Base-by-base conservation (phyloP, 2,113 vertebrate genomes). In the Nanger granti region DNA sequence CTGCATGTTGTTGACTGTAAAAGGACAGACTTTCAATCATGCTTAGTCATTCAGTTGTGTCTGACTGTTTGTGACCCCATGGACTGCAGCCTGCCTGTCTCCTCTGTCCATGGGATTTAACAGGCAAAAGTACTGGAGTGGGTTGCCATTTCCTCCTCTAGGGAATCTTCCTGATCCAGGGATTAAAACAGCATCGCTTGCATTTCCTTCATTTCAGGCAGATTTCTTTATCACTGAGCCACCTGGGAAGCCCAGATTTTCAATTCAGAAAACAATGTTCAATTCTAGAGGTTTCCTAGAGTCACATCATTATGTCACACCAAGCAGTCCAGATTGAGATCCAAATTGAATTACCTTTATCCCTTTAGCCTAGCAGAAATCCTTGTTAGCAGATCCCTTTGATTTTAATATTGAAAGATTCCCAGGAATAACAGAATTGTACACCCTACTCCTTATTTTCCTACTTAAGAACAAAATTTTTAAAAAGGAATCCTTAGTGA, bases 361-460 rank as follows among this genome's bases (percentile, higher is more conserved):
- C 73, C 64, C 37, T 80, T 82, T 88, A 49, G 49, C 52, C 37
- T 93, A 87, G 29, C 18, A 85, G 44, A 85, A 87, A 41, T 57
- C 49, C 37, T 88, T 94, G 31, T 92, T 91, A 94, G 44, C 62
- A 91, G 64, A 73, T 87, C 29, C 17, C 37, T 89, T 95, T 24
- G 14, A 47, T 93, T 96, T 95, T 86, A 62, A 57, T 93, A 87
- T 90, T 66, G 44, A 95, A 88, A 89, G 49, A 82, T 47, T 95
- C 86, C 62, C 89, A 97, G 82, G 7, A 94, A 93, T 94, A 96
- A 93, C 9, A 95, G 57, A 91, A 93, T 95, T 96, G 34, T 94
- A 73, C 84, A 93, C 44, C 8, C 55, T 62, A 44, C 18, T 92
- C 59, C 52, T 95, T 90, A 80, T 88, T 97, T 97, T 82, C 54